phyloP scores from a whole-genome alignment of 2,113 vertebrate genomes.

The Mixornis gularis region DNA sequence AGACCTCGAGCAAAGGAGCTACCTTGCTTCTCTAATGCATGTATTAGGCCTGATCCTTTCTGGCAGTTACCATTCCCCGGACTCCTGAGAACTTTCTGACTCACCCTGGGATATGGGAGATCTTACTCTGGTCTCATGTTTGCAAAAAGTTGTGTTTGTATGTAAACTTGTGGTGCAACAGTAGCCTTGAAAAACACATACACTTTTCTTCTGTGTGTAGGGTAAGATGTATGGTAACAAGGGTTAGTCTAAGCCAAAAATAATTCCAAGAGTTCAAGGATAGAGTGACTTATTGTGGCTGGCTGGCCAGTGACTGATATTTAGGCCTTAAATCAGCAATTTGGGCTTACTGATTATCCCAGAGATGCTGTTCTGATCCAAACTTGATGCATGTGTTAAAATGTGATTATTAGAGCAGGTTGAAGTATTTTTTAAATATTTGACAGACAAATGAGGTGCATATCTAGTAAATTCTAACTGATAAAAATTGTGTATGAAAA shows the following conservation, averaged over 20 bases:
- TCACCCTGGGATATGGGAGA: background rate
- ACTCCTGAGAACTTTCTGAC: conserved; percentile 36
- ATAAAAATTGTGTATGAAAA: conserved; percentile 16
- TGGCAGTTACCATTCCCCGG: conserved; percentile 5
- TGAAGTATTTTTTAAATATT: conserved; percentile 48
- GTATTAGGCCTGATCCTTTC: conserved; percentile 31
- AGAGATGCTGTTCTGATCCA: conserved; percentile 56
- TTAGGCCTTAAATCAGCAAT: conserved; percentile 60
- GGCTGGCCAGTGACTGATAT: conserved; percentile 51
- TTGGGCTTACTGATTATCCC: conserved; percentile 44
- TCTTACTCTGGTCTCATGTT: background rate
- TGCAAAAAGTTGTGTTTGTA: conserved; percentile 37
- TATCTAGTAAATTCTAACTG: conserved; percentile 44
- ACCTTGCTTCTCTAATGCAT: conserved; percentile 69
- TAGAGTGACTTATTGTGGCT: conserved; percentile 48
- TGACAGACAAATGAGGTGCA: background rate
- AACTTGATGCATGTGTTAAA: conserved; percentile 55
- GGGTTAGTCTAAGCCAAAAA: conserved; percentile 51
- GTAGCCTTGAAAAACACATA: conserved; percentile 40
- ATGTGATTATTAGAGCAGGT: conserved; percentile 48
- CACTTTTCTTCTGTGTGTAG: conserved; percentile 26
- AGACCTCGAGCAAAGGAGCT: conserved; percentile 52
- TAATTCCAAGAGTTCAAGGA: conserved; percentile 23
- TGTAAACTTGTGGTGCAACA: conserved; percentile 22
- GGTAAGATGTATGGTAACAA: conserved; percentile 16